Evolutionary conservation across 2,797 vertebrate species (phyloP).

Genomic region (Dryobates pubescens): DNA sequence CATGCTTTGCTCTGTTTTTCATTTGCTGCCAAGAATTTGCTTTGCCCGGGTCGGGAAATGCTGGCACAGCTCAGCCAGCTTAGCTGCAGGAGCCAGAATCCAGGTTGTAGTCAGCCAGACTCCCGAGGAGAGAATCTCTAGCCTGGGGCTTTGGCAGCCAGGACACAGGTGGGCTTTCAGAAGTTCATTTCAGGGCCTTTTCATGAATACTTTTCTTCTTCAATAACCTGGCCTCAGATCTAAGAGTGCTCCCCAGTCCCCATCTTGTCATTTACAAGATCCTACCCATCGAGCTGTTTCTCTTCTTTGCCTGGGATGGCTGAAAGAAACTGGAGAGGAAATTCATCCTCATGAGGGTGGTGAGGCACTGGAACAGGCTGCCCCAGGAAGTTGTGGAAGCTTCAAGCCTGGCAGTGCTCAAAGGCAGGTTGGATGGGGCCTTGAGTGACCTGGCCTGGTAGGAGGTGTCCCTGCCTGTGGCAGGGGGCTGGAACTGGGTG

Average conservation of each 20-base stretch:
- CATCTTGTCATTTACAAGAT: neutral
- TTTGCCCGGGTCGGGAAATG: neutral
- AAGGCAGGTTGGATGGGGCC: too few species aligned
- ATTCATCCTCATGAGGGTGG: too few species aligned
- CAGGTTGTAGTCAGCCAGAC: neutral
- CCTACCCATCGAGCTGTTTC: neutral
- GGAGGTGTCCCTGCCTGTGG: too few species aligned
- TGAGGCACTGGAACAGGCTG: too few species aligned
- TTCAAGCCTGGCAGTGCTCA: too few species aligned
- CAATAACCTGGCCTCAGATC: neutral
- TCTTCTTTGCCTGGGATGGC: neutral
- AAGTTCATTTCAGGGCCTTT: neutral
- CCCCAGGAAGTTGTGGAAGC: too few species aligned
- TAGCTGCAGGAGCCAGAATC: neutral
- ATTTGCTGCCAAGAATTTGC: constrained; percentile 47
- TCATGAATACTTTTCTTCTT: neutral
- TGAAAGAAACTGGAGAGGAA: too few species aligned
- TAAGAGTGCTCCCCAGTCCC: neutral
- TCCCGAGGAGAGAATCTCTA: neutral
- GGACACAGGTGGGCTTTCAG: neutral
- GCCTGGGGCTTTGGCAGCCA: neutral
- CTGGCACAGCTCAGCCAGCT: neutral
- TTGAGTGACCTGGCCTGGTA: too few species aligned
- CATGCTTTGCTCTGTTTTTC: constrained; percentile 18
- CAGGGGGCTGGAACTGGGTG: too few species aligned